Evolutionary conservation across 2,113 vertebrate species (phyloP).

Genomic region (Ceyx cyanopectus): DNA sequence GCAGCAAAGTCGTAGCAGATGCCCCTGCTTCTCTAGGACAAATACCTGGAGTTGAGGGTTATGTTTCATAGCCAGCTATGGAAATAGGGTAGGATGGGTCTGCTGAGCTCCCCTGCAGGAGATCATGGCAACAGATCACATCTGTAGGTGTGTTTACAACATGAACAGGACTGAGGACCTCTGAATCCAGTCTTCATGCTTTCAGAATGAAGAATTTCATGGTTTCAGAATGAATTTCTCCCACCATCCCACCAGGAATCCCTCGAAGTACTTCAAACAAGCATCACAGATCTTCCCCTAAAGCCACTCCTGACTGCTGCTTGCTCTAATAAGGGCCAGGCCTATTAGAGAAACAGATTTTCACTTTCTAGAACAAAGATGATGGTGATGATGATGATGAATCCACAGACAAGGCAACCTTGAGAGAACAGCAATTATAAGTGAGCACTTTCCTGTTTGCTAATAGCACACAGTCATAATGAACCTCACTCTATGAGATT

Average conservation of each 20-base stretch:
- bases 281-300: not conserved
- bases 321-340: not conserved
- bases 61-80: not conserved
- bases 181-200: not conserved
- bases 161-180: not conserved
- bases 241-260: not conserved
- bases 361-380: conserved; percentile 4
- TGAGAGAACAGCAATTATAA: conserved; percentile 28
- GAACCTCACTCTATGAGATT: conserved; percentile 23
- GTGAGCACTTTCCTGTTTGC: conserved; percentile 25
- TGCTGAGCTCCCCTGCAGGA: not conserved
- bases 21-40: not conserved
- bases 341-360: conserved; percentile 6
- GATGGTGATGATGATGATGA: not conserved
- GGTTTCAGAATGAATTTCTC: not conserved
- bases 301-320: not conserved
- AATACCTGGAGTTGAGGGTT: not conserved
- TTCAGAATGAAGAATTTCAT: not conserved
- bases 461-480: conserved; percentile 40
- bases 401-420: conserved; percentile 16
- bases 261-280: not conserved
- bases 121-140: not conserved
- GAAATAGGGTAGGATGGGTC: not conserved
- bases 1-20: not conserved
- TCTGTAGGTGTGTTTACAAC: not conserved